Conservation (phyloP, 2,797 vertebrate species). For the Bradypus variegatus region DNA sequence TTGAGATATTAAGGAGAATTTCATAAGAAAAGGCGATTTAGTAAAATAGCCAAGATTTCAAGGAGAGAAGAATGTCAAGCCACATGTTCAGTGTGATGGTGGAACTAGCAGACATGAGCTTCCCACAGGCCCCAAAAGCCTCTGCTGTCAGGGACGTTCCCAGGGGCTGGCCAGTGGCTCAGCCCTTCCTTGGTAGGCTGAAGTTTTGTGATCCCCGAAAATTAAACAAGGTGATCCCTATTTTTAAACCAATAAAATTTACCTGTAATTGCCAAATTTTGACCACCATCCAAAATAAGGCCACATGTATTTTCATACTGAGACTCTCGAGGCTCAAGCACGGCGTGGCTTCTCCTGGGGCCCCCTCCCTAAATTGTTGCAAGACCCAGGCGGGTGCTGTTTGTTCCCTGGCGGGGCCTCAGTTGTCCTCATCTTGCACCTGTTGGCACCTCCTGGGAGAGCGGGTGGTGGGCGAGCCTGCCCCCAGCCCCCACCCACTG, state of each 20-base stretch:
- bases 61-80: not conserved
- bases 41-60: not conserved
- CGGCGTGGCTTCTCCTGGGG: not conserved
- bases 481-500: not conserved
- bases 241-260: not conserved
- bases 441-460: not conserved
- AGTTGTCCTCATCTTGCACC: not conserved
- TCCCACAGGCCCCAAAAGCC: not conserved
- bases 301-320: not conserved
- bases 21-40: not conserved
- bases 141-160: not conserved
- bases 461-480: not conserved
- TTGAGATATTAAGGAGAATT: not conserved
- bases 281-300: not conserved
- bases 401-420: rapidly evolving
- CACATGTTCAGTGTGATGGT: not conserved
- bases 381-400: no score
- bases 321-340: not conserved
- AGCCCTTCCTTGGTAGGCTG: not conserved
- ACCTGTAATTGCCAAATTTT: not conserved
- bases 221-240: not conserved
- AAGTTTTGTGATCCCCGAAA: not conserved
- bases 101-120: not conserved
- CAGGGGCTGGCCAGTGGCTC: no score
- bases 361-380: no score